Base-by-base conservation (phyloP, 1,140 invertebrate species). In the Limonius californicus region DNA sequence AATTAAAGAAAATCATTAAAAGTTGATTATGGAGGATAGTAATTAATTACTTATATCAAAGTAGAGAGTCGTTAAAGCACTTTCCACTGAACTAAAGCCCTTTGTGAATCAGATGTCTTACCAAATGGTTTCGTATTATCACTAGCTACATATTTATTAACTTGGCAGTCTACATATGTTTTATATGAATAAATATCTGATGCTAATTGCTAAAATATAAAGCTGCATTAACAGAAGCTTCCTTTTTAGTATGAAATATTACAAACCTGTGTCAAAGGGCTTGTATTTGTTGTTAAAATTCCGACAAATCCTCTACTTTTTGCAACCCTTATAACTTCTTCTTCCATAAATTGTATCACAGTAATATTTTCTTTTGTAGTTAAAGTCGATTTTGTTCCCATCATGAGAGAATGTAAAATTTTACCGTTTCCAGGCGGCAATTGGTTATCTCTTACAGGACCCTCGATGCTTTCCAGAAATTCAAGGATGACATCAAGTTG, bases 251-350 rank as follows among this genome's bases (percentile, higher is more conserved):
- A n/a, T n/a, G n/a, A n/a, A n/a, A n/a, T n/a, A n/a, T 58, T 2
- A 35, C n/a, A 76, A 81, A 90, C 88, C 82, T 89, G 87, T 19
- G 92, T 94, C 12, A 94, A 77, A 0, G 89, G 88, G 74, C 86
- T 93, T 4, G 91, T 92, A 72, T 94, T 94, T 1, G 89, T 92
- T 0, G 91, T 93, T 61, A 94, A 87, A 18, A 94, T 86, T 0
- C 90, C 90, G 1, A 73, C 74, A 70, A 89, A 94, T 8, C 83
- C 75, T 63, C 83, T 82, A 6, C 78, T 75, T 57, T 80, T 83
- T 0, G 89, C 89, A 2, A 92, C 68, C 23, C 80, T 73, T 43
- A 91, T 75, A 21, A 86, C 85, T 65, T 89, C 85, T 35, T 87
- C 80, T 76, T 94, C 91, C 81, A 93, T 88, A 45, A 84, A 85